Evolutionary conservation across 2,888 invertebrate species (phyloP).

Genomic region (Synergus laeviventris): DNA sequence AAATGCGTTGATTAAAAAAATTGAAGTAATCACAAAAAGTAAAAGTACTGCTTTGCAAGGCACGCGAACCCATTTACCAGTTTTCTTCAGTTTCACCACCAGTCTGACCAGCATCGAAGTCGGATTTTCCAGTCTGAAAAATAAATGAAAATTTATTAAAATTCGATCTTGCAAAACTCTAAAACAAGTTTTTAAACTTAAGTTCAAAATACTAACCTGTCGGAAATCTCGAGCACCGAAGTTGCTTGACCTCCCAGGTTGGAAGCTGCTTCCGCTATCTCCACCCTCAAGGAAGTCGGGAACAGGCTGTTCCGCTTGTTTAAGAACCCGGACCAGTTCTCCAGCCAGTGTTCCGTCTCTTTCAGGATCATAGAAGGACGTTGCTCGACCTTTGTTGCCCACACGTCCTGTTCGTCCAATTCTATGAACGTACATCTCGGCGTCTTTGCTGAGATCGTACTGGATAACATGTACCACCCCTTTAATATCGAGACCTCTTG

Average conservation of each 20-base stretch:
- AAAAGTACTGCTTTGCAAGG: neutral
- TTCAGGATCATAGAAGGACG: conserved; percentile 86
- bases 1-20: conserved; percentile 10
- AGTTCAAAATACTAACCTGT: conserved; percentile 77
- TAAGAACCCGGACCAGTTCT: conserved; percentile 85
- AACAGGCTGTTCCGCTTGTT: conserved; percentile 87
- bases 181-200: neutral
- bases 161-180: conserved; percentile 16
- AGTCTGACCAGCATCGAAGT: neutral
- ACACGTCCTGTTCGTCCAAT: conserved; percentile 97
- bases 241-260: conserved; percentile 70
- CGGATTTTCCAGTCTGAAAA: neutral
- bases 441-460: conserved; percentile 91
- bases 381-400: conserved; percentile 91
- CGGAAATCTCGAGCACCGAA: conserved; percentile 86
- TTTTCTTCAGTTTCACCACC: conserved; percentile 35
- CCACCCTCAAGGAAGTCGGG: conserved; percentile 81
- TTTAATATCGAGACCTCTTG: conserved; percentile 93
- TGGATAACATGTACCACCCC: conserved; percentile 93
- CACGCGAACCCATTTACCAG: conserved; percentile 38
- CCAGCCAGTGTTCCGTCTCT: conserved; percentile 80
- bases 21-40: neutral
- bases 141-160: neutral
- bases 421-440: conserved; percentile 96
- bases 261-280: conserved; percentile 70